phyloP scores from a whole-genome alignment of 92 coral and sea anemone genomes.

The Porites cylindrica region DNA sequence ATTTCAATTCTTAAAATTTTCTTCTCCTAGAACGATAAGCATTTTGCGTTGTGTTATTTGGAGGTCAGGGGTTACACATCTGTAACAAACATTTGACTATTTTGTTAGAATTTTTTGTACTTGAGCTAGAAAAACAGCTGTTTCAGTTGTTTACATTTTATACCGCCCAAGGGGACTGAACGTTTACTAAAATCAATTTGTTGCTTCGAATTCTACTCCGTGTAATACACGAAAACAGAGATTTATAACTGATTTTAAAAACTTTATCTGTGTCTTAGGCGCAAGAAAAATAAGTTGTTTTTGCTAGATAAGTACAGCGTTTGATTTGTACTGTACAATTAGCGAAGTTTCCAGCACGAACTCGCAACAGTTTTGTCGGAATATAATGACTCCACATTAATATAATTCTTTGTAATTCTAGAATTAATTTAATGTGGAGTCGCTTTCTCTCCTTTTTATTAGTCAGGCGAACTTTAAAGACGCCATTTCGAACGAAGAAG shows the following conservation, averaged over 20 bases:
- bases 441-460: neutral
- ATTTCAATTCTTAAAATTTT: too few species aligned
- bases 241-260: too few species aligned
- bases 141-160: constrained; percentile 8
- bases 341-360: neutral
- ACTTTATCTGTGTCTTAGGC: neutral
- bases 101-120: neutral
- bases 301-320: neutral
- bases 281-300: neutral
- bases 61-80: too few species aligned
- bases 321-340: neutral
- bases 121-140: constrained; percentile 10
- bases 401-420: neutral
- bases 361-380: neutral
- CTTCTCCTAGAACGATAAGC: neutral
- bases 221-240: neutral
- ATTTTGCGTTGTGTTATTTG: neutral
- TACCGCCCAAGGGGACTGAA: constrained; percentile 12
- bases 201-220: neutral
- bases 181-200: neutral
- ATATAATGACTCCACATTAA: neutral
- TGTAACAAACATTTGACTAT: neutral
- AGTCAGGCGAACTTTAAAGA: constrained; percentile 1
- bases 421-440: neutral
- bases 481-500: neutral